Conservation (phyloP, 1,140 invertebrate genomes). For the Diorhabda sublineata region DNA sequence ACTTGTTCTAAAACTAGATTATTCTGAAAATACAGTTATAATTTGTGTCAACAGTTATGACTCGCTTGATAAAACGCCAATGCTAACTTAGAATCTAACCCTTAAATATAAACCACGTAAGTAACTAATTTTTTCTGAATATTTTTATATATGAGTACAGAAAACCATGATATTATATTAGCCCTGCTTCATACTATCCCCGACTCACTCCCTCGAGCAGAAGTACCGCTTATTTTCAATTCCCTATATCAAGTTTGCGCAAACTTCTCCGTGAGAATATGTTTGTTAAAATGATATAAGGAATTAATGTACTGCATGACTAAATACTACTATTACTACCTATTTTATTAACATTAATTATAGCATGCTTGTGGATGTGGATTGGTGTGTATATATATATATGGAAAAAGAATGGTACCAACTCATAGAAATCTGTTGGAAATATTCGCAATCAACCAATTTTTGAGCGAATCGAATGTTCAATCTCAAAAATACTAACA, state of each 20-base stretch:
- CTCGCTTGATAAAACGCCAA: neutral
- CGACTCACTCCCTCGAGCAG: slow-evolving; percentile 20
- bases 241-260: slow-evolving; percentile 4
- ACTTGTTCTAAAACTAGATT: too few species aligned
- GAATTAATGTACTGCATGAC: slow-evolving; percentile 10
- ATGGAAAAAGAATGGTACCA: neutral
- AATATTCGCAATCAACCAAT: too few species aligned
- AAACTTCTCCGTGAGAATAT: neutral
- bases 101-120: slow-evolving; percentile 9
- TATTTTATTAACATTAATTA: slow-evolving; percentile 6
- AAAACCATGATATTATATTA: slow-evolving; percentile 12
- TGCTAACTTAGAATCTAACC: neutral
- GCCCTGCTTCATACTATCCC: neutral
- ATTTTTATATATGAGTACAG: slow-evolving; percentile 4
- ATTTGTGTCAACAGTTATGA: too few species aligned
- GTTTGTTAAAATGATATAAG: neutral
- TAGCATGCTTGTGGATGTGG: slow-evolving; percentile 22
- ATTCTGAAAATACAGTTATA: too few species aligned
- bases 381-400: slow-evolving; percentile 10
- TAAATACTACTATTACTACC: neutral
- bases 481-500: too few species aligned
- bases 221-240: slow-evolving; percentile 28
- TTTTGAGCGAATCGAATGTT: too few species aligned
- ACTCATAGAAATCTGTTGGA: neutral
- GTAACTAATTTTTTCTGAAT: slow-evolving; percentile 1